A percentile compares a stretch with the other conserved stretches of the same genome.
These are phyloP conservation scores for Syngnathus typhle DNA, from an alignment of 2,113 vertebrate genomes.

Conservation along the genomic window DNA sequence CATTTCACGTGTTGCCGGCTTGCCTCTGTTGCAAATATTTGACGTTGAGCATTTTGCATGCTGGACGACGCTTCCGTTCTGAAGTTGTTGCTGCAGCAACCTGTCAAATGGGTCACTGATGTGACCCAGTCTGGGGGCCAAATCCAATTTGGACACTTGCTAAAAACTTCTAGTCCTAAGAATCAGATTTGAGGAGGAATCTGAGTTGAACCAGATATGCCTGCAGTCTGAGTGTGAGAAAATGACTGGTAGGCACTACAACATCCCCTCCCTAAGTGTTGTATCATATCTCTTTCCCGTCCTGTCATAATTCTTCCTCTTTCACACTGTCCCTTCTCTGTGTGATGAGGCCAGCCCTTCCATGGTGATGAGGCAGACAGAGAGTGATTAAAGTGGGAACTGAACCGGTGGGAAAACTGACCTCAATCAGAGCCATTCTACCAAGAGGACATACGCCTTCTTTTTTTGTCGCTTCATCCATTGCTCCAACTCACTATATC, in stretches of 20 bases:
- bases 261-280: slow-evolving; percentile 19
- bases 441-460: slow-evolving; percentile 39
- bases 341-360: slow-evolving; percentile 61
- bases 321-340: slow-evolving; percentile 27
- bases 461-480: slow-evolving; percentile 33
- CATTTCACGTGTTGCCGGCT: too few species aligned
- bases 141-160: too few species aligned
- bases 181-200: too few species aligned
- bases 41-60: too few species aligned
- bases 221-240: background rate
- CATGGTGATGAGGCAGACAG: slow-evolving; percentile 57
- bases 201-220: too few species aligned
- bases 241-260: background rate
- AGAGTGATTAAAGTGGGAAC: slow-evolving; percentile 66
- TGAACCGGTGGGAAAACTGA: slow-evolving; percentile 66
- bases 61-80: too few species aligned
- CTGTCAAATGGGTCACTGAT: too few species aligned
- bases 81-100: too few species aligned
- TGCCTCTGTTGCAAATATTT: too few species aligned
- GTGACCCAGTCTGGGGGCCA: too few species aligned
- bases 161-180: too few species aligned
- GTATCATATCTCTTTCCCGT: slow-evolving; percentile 2
- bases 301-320: slow-evolving; percentile 16
- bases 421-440: slow-evolving; percentile 65
- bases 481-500: slow-evolving; percentile 43